phyloP scores from a whole-genome alignment of 2,797 vertebrate genomes.

The Pseudochirops cupreus region DNA sequence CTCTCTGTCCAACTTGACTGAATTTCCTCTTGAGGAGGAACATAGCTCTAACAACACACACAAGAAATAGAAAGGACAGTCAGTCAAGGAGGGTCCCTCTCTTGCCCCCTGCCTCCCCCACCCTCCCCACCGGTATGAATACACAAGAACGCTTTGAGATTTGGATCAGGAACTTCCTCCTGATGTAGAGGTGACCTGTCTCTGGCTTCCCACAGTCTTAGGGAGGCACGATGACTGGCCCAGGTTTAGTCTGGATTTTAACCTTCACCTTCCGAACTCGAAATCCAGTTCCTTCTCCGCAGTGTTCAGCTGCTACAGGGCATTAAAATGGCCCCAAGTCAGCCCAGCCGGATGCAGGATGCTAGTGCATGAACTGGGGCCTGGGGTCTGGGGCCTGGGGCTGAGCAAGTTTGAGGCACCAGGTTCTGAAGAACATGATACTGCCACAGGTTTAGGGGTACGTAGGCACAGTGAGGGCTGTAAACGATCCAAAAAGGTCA shows the following conservation, averaged over 20 bases:
- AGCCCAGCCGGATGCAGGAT: neutral
- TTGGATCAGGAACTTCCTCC: neutral
- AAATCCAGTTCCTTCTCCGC: neutral
- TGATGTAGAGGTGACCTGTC: rapidly evolving
- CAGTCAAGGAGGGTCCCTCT: neutral
- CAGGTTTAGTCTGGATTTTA: neutral
- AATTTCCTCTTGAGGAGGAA: constrained; percentile 38
- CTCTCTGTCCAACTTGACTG: neutral
- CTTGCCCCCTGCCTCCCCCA: neutral
- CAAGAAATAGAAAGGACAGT: neutral
- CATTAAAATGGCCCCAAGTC: neutral
- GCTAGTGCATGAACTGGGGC: neutral
- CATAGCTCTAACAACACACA: neutral
- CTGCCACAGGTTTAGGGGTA: constrained; percentile 3
- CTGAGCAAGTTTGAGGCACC: neutral
- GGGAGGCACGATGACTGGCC: neutral
- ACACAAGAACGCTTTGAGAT: neutral
- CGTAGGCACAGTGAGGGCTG: neutral
- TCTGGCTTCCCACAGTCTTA: neutral
- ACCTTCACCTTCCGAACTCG: neutral
- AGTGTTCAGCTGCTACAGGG: neutral
- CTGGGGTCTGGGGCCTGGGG: neutral
- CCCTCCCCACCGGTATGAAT: neutral
- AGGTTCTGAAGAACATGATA: neutral
- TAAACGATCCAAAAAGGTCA: neutral